A percentile compares a stretch with the other conserved stretches of the same genome.
phyloP scores from a whole-genome alignment of 2,888 invertebrate species.

The Laspeyria flexula region DNA sequence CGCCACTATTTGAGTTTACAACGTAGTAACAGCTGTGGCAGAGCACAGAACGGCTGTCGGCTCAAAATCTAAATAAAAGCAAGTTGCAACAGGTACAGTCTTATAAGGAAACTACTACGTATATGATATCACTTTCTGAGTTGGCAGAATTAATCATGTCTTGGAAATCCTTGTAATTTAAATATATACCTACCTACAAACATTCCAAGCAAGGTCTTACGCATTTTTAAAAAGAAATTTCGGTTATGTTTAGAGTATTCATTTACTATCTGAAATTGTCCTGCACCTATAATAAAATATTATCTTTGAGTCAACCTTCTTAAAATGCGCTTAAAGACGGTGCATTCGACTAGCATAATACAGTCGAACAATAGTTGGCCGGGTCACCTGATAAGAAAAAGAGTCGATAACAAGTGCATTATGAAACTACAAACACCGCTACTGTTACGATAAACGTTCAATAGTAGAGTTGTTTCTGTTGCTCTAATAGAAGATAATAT shows the following conservation, averaged over 20 bases:
- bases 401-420: constrained; percentile 73
- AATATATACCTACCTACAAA: constrained; percentile 3
- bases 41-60: constrained; percentile 23
- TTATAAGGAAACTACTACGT: constrained; percentile 37
- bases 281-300: neutral
- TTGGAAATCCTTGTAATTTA: constrained; percentile 22
- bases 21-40: constrained; percentile 21
- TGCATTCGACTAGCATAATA: constrained; percentile 49
- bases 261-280: too few species aligned
- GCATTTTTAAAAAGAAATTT: neutral
- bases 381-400: constrained; percentile 76
- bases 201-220: neutral
- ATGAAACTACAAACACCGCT: constrained; percentile 59
- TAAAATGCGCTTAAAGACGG: constrained; percentile 49
- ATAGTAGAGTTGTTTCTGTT: constrained; percentile 57
- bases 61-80: constrained; percentile 25
- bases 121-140: constrained; percentile 28
- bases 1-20: constrained; percentile 36
- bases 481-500: constrained; percentile 62
- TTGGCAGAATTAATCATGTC: constrained; percentile 21
- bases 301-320: constrained; percentile 41
- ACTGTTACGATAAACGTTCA: constrained; percentile 57
- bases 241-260: neutral
- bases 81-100: constrained; percentile 31
- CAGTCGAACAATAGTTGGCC: constrained; percentile 61